Percentiles rank a stretch among this genome's conserved stretches.
Conservation (phyloP, 2,113 vertebrate species). For the Oncorhynchus clarkii region DNA sequence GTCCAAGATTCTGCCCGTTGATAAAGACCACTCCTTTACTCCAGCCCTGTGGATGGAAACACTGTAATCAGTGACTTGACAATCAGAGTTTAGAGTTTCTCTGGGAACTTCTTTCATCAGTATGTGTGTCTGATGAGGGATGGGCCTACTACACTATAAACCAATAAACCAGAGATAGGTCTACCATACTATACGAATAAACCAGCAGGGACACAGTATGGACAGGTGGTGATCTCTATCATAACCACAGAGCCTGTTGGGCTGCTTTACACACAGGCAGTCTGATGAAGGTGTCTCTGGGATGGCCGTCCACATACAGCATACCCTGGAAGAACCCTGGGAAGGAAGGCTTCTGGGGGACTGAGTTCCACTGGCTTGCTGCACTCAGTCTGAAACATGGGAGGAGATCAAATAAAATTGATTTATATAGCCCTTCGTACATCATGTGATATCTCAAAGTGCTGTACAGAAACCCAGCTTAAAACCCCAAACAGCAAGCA, state of each 20-base stretch:
- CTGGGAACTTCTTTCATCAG: background rate
- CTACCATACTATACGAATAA: too few species aligned
- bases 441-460: too few species aligned
- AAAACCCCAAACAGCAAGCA: too few species aligned
- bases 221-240: background rate
- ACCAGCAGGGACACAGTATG: background rate
- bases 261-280: slow-evolving; percentile 71
- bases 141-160: too few species aligned
- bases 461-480: too few species aligned
- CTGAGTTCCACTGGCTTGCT: slow-evolving; percentile 62
- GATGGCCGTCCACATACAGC: slow-evolving; percentile 70
- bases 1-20: slow-evolving; percentile 36
- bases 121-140: background rate
- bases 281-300: slow-evolving; percentile 81
- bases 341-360: slow-evolving; percentile 66
- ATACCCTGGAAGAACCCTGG: slow-evolving; percentile 79
- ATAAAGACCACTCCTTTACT: slow-evolving; percentile 88
- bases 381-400: slow-evolving; percentile 62
- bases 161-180: too few species aligned
- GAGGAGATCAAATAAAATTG: background rate
- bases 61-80: background rate
- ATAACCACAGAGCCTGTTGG: background rate
- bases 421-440: too few species aligned
- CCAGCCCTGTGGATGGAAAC: slow-evolving; percentile 78
- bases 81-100: background rate